Evolutionary conservation across 2,797 vertebrate species (phyloP), one percentile per base, ranked within the genome.

Genomic region (Gallinago nigripennis): DNA sequence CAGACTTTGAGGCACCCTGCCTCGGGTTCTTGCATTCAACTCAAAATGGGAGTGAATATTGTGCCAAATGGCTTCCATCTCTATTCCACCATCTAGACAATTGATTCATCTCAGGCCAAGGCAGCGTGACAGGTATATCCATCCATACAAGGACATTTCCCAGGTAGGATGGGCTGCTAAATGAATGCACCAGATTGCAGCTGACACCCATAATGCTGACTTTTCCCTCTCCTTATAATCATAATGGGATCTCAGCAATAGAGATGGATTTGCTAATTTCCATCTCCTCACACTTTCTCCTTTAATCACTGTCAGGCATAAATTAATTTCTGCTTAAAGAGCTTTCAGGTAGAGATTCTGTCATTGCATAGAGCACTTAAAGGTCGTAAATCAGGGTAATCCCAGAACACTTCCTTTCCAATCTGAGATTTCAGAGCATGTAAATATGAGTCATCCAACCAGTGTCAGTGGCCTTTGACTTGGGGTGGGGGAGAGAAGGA

Each of bases 261-360:
- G 97, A 97, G 98, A 98, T 97, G 95, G 95, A 98, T 98, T 98
- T 97, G 95, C 96, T 98, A 96, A 98, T 98, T 98, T 97, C 94
- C 94, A 97, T 97, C 96, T 93, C 95, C 94, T 97, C 96, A 97
- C 95, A 95, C 96, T 97, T 97, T 97, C 96, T 95, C 88, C 96
- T 97, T 98, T 98, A 98, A 98, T 98, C 97, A 98, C 96, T 97
- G 97, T 97, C 88, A 92, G 95, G 90, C 95, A 97, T 97, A 98
- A 98, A 98, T 98, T 98, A 98, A 98, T 97, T 97, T 97, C 95
- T 95, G 91, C 92, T 97, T 98, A 97, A 97, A 97, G 91, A 97
- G 96, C 96, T 97, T 96, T 97, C 97, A 97, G 96, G 88, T 95
- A 95, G 90, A 94, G 96, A 96, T 97, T 96, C 94, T 72, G 60